Evolutionary conservation across 2,113 vertebrate genomes (phyloP).

Genomic region (Mystacornis crossleyi): DNA sequence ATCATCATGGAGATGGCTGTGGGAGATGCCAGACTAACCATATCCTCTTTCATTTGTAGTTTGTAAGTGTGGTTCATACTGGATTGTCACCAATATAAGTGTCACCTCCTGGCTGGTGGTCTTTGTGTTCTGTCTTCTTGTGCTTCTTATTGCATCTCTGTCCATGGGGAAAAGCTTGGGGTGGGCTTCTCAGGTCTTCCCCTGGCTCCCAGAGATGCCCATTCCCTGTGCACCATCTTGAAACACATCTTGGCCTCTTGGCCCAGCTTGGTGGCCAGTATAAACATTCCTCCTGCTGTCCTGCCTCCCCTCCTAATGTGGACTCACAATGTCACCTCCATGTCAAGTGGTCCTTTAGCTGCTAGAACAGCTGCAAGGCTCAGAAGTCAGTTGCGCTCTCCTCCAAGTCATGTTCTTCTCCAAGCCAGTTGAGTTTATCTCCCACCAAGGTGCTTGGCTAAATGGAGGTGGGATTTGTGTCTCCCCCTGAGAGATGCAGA

Average conservation of each 20-base stretch:
- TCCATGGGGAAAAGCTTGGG: neutral
- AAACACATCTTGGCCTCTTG: neutral
- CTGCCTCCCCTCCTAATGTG: neutral
- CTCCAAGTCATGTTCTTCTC: neutral
- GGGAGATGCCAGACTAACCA: neutral
- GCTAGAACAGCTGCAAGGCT: neutral
- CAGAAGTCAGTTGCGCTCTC: neutral
- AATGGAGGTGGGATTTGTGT: neutral
- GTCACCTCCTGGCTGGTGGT: neutral
- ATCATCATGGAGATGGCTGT: neutral
- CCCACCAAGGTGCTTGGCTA: neutral
- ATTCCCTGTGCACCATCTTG: no score
- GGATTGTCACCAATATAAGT: neutral
- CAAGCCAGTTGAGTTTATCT: neutral
- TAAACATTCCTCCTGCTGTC: neutral
- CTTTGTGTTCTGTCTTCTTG: neutral
- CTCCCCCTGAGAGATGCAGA: neutral
- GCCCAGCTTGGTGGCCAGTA: no score
- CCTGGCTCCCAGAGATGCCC: neutral
- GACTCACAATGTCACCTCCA: neutral
- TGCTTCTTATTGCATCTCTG: neutral
- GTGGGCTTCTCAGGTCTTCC: neutral
- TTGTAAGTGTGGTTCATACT: neutral
- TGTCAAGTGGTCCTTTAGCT: neutral
- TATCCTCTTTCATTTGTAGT: neutral